Base-by-base conservation (phyloP, 2,888 invertebrate genomes). In the Aelia acuminata region DNA sequence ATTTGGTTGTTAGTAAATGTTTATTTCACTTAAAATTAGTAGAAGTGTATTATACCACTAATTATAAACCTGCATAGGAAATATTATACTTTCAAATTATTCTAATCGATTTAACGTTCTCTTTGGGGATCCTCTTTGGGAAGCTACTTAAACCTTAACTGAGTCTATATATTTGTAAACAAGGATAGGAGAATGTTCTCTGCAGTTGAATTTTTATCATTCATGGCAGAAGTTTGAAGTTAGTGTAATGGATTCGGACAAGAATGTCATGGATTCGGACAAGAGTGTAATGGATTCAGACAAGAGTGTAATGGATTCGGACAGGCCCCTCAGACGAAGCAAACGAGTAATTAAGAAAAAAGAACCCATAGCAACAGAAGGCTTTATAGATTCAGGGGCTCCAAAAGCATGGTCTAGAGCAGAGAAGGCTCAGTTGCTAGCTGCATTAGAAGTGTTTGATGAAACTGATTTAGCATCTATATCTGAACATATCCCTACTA, bases 391-490 rank as follows among this genome's bases (percentile, higher is more conserved):
- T 35, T 70, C 63, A 70, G 63, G 15, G 18, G 18, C 35, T 70
- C 80, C 80, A 35, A 80, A 47, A 80, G 43, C 43, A 13, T 80
- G 80, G 80, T 15, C 39, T 0, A 80, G 22, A 80, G 0, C n/a
- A 43, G 80, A 80, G 43, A 80, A 80, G 35, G 15, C 43, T 43
- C 39, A 80, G 43, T n/a, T 80, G 22, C 43, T 80, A 13, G 11
- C 22, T 22, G 80, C 80, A 15, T 43, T 80, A 47, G 80, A 80
- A 80, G 43, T 43, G 22, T 80, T n/a, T n/a, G 80, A 80, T 18
- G 43, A 80, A n/a, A n/a, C 80, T 43, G 80, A 80, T n/a, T n/a
- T 22, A 4, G 11, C 4, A n/a, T 39, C 80, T 43, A 80, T 80
- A 80, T 80, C 80, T n/a, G 43, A 39, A 43, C 43, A 18, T 13